phyloP scores from a whole-genome alignment of 2,113 vertebrate species.

The Nipponia nippon region DNA sequence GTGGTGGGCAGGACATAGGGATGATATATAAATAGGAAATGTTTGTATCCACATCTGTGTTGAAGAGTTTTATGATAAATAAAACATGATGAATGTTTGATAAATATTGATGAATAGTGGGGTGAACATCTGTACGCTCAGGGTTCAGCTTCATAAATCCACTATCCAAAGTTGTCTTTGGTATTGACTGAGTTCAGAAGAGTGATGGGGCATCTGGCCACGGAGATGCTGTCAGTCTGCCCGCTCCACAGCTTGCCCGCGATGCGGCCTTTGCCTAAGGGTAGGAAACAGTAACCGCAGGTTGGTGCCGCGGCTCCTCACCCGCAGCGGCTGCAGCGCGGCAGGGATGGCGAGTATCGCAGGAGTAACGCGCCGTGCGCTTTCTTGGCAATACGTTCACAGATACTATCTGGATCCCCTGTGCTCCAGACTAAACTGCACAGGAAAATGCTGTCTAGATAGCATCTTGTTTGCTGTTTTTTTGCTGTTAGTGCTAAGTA shows the following conservation, averaged over 20 bases:
- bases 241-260: neutral
- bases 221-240: too few species aligned
- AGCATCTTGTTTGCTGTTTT: neutral
- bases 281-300: too few species aligned
- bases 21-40: too few species aligned
- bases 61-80: neutral
- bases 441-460: neutral
- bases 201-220: neutral
- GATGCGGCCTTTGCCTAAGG: neutral
- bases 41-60: neutral
- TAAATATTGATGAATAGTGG: neutral
- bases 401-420: neutral
- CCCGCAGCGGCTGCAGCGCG: accelerated
- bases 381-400: neutral
- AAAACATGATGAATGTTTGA: neutral
- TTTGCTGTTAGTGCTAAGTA: neutral
- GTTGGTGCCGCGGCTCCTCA: neutral
- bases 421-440: neutral
- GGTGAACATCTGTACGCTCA: neutral
- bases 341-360: neutral
- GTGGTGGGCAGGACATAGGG: neutral
- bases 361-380: neutral
- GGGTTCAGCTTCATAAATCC: neutral
- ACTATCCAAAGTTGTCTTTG: neutral
- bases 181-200: neutral